Evolutionary conservation across 2,888 invertebrate genomes (phyloP), one percentile per base, ranked within the genome.

Genomic region (Abrostola triplasia): DNA sequence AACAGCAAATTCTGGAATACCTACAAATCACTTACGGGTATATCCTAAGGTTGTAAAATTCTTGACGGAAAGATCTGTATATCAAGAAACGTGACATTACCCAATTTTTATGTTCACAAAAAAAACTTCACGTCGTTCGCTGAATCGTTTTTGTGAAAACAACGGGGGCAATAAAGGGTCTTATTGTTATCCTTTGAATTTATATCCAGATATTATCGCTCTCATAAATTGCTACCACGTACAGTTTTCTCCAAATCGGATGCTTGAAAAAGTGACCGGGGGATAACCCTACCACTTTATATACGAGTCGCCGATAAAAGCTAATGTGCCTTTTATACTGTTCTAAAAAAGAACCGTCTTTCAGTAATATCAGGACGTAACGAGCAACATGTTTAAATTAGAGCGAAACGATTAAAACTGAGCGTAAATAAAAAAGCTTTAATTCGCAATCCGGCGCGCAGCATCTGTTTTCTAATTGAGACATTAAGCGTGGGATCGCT

Each of bases 181-280:
- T 93, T 93, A 93, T 92, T 92, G 92, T 93, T 93, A 93, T 93
- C 93, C 93, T 92, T 91, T 92, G 92, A 92, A 93, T 93, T 94
- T 93, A 94, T 93, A 92, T 91, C 91, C 92, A 89, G 92, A 92
- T 93, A 92, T 92, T 92, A 93, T 93, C 92, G 91, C 88, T 79
- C 86, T 85, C 90, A 92, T 92, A 92, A 92, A 93, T 92, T 92
- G 89, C 88, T 86, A 87, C 88, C 86, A 88, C 89, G 90, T 90
- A 88, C 89, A 87, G 88, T 87, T 88, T 84, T 82, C 85, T 86
- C 89, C 79, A 86, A 90, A 89, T 90, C 88, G 86, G 83, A 85
- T 85, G 84, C 86, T 86, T 84, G 84, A 88, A 90, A 90, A 90
- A 91, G 87, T 91, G 90, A 90, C 91, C 91, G 78, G 64, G 70